These are phyloP conservation scores for Araneus ventricosus DNA, from an alignment of 1,140 invertebrate genomes.

Conservation along the genomic window DNA sequence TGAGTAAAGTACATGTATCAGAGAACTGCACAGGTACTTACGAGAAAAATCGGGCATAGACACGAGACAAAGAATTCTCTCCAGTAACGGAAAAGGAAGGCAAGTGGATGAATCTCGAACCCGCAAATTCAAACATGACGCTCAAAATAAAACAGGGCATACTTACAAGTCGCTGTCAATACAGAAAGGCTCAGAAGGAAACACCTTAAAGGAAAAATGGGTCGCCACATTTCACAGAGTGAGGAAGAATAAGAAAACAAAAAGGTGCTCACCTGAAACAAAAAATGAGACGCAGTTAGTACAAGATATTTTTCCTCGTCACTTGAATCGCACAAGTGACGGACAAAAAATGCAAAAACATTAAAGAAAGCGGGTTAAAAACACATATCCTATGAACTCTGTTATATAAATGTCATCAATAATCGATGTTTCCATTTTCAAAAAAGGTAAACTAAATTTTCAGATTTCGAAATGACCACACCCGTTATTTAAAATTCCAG, in stretches of 20 bases:
- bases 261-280: constrained; percentile 23
- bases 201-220: constrained; percentile 13
- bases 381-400: too few relatives aligned
- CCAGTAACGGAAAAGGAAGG: neutral
- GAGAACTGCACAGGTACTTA: neutral
- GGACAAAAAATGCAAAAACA: neutral
- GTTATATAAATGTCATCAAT: too few relatives aligned
- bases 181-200: too few relatives aligned
- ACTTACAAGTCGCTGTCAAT: neutral
- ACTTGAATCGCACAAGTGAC: neutral
- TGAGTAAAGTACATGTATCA: too few relatives aligned
- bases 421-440: too few relatives aligned
- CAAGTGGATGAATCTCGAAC: neutral
- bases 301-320: neutral
- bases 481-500: too few relatives aligned
- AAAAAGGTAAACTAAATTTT: too few relatives aligned
- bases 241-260: neutral
- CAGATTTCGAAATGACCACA: too few relatives aligned
- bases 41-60: neutral
- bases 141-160: neutral
- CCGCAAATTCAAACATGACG: neutral
- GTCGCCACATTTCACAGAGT: neutral
- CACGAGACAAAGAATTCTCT: neutral
- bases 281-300: constrained; percentile 1
- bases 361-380: too few relatives aligned